These are phyloP conservation scores for Cichladusa arquata DNA, from an alignment of 2,113 vertebrate genomes.

Conservation along the genomic window DNA sequence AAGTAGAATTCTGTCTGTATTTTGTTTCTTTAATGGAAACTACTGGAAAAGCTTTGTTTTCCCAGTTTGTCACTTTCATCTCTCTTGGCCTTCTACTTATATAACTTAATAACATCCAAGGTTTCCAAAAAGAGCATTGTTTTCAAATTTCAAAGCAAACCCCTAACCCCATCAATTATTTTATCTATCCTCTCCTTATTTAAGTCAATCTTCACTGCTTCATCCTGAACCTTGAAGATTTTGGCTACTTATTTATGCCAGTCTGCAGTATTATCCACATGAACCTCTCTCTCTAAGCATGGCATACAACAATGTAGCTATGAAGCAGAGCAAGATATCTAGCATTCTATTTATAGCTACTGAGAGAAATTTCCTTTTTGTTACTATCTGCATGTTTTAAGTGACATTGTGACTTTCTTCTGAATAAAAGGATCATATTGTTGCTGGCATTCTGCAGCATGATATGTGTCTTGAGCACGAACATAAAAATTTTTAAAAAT, in stretches of 20 bases:
- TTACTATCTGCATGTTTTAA: background rate
- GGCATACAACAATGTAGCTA: background rate
- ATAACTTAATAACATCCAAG: background rate
- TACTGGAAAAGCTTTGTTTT: background rate
- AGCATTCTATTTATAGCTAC: background rate
- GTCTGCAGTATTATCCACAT: background rate
- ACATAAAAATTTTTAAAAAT: background rate
- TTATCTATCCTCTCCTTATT: background rate
- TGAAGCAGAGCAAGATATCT: background rate
- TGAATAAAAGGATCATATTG: background rate
- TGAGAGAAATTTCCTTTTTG: background rate
- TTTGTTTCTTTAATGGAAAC: background rate
- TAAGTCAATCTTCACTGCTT: background rate
- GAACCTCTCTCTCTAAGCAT: background rate
- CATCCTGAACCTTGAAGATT: background rate
- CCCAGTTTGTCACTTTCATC: background rate
- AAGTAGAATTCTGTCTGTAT: background rate
- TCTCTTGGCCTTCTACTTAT: background rate
- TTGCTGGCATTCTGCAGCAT: background rate
- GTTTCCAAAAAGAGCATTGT: background rate
- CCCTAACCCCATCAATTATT: background rate
- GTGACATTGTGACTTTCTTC: background rate
- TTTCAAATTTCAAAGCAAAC: background rate
- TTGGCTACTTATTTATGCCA: background rate
- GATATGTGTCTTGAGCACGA: background rate